Base-by-base conservation (phyloP, 2,888 invertebrate genomes). In the Lysandra bellargus region DNA sequence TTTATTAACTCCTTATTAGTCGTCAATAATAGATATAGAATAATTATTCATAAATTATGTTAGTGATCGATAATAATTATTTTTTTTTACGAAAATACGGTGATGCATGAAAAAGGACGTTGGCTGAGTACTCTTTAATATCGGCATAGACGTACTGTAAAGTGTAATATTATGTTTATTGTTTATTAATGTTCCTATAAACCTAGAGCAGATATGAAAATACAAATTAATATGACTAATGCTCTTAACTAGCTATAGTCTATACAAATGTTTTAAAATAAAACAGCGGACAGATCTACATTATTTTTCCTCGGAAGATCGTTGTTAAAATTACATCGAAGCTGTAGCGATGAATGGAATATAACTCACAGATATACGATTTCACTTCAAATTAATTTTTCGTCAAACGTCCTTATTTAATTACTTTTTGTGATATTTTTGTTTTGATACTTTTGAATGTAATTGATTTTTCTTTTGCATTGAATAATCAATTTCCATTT, bases 301-400 rank as follows among this genome's bases (percentile, higher is more conserved):
- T 69, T 5, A 17, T 37, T 69, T 69, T 37, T 69, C 14, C 17
- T 14, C 14, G 33, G 33, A 33, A 17, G 12, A 69, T 37, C 37
- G 23, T 69, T 69, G 69, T 14, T 17, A 69, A 69, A 17, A 69
- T 69, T 76, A 76, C 81, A 81, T 80, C 78, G 79, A 78, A 78
- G 78, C 80, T 57, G 53, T 53, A 49, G 49, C 75, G 53, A 30
- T 57, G 33, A 53, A 76, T 76, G 23, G 53, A 57, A 75, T 17
- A 49, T 33, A 37, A 53, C 33, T 57, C 37, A 37, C 33, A 76
- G 57, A 76, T 4, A 40, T 30, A 33, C 53, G 33, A 53, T 57
- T 76, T 33, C 17, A 57, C 33, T 57, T 57, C n/a, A 14, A 76
- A 76, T 57, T 7, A 12, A 23, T 33, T 57, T 76, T 33, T 23